phyloP scores from a whole-genome alignment of 2,888 invertebrate genomes.

The Microctonus brassicae region DNA sequence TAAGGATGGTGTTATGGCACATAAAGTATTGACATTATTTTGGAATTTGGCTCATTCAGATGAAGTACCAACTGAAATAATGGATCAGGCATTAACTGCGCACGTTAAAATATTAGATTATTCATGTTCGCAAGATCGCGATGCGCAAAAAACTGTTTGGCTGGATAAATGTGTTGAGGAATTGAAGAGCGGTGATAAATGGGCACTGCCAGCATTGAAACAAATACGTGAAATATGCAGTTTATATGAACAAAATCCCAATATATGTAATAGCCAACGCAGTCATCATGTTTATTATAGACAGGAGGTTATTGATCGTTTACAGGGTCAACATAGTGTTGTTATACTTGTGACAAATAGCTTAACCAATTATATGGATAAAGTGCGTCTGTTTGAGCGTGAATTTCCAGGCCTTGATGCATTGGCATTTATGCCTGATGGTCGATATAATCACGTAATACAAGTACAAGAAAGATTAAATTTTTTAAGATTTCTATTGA shows the following conservation, averaged over 20 bases:
- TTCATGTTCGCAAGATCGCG: constrained; percentile 96
- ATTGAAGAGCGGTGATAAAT: constrained; percentile 86
- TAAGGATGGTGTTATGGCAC: constrained; percentile 98
- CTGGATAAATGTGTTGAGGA: constrained; percentile 97
- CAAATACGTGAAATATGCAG: constrained; percentile 96
- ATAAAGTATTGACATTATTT: constrained; percentile 93
- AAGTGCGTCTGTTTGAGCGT: constrained; percentile 78
- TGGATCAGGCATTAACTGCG: constrained; percentile 95
- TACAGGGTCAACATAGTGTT: constrained; percentile 92
- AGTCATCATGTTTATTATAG: constrained; percentile 74
- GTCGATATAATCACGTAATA: constrained; percentile 89
- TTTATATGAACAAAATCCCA: constrained; percentile 89
- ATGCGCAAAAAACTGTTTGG: constrained; percentile 96
- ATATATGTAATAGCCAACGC: constrained; percentile 74
- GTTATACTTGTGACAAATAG: constrained; percentile 95
- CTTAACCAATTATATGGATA: constrained; percentile 91
- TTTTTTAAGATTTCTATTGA: constrained; percentile 91
- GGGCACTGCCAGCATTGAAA: constrained; percentile 95
- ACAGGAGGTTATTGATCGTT: constrained; percentile 86
- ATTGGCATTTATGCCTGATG: constrained; percentile 84
- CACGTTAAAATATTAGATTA: constrained; percentile 98
- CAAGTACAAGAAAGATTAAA: constrained; percentile 95
- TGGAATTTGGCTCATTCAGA: constrained; percentile 98
- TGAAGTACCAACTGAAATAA: constrained; percentile 96
- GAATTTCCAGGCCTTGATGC: constrained; percentile 85